Percentiles rank a stretch among this genome's conserved stretches.
These are phyloP conservation scores for Ophonus ardosiacus DNA, from an alignment of 2,888 invertebrate genomes.

Conservation along the genomic window DNA sequence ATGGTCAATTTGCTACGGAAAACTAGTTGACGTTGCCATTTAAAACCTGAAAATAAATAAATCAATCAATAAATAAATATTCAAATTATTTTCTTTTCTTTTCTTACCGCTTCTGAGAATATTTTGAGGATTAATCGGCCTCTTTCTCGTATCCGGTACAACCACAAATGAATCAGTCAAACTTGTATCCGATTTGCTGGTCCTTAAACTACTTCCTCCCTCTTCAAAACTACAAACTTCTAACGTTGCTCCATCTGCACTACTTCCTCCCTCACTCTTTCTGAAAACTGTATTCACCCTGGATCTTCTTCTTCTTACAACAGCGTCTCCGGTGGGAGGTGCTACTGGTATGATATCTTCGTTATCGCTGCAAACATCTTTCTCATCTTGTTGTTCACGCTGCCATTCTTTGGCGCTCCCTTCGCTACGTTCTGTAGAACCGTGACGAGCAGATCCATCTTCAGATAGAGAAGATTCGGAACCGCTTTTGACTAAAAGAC, in stretches of 20 bases:
- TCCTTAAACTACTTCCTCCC: conserved; percentile 80
- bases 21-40: conserved; percentile 94
- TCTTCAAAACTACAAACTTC: conserved; percentile 71
- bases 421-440: conserved; percentile 68
- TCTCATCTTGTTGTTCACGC: conserved; percentile 83
- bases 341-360: conserved; percentile 75
- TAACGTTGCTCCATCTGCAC: conserved; percentile 74
- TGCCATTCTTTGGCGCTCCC: conserved; percentile 84
- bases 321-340: conserved; percentile 74
- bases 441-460: conserved; percentile 73
- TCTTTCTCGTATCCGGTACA: conserved; percentile 80
- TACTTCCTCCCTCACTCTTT: conserved; percentile 83
- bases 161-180: conserved; percentile 94
- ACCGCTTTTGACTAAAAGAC: conserved; percentile 85
- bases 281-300: conserved; percentile 83
- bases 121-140: conserved; percentile 74
- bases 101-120: conserved; percentile 72
- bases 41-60: conserved; percentile 79
- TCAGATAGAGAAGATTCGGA: conserved; percentile 93
- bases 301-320: conserved; percentile 81
- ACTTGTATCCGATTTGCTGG: conserved; percentile 94
- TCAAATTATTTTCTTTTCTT: neutral
- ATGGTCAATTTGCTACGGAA: conserved; percentile 97
- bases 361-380: conserved; percentile 84
- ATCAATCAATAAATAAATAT: conserved; percentile 36